Conservation (phyloP, 2,888 invertebrate species). For the Eledona agricola region DNA sequence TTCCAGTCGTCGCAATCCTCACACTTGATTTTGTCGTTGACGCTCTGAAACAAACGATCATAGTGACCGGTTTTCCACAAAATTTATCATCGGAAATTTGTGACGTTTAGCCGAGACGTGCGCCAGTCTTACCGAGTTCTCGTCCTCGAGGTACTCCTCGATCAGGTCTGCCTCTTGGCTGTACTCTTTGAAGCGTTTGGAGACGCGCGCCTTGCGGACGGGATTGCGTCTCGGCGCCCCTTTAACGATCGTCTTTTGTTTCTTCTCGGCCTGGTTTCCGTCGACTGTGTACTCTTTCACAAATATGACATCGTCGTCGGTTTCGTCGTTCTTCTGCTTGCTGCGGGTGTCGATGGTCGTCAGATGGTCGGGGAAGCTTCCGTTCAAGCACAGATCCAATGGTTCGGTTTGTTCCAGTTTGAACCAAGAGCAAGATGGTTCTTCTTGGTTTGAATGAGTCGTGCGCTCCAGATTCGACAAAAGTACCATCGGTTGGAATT, state of each 20-base stretch:
- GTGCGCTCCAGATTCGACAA: slow-evolving; percentile 1
- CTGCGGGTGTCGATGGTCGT: neutral
- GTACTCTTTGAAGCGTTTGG: slow-evolving; percentile 21
- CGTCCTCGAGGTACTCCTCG: slow-evolving; percentile 14
- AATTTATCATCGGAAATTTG: too few species aligned
- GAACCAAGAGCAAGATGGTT: slow-evolving; percentile 1
- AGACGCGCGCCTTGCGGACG: slow-evolving; percentile 28
- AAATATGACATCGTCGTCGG: slow-evolving; percentile 51
- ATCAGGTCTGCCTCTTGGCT: slow-evolving; percentile 33
- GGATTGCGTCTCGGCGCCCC: slow-evolving; percentile 40
- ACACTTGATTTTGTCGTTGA: neutral
- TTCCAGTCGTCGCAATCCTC: slow-evolving; percentile 29
- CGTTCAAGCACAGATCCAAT: slow-evolving; percentile 22
- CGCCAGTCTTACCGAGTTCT: slow-evolving; percentile 12
- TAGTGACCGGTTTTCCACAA: neutral
- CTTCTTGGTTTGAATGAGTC: neutral
- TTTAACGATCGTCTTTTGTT: slow-evolving; percentile 1
- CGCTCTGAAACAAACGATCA: neutral
- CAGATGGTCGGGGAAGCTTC: neutral
- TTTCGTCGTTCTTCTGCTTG: slow-evolving; percentile 9
- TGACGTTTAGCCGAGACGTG: too few species aligned
- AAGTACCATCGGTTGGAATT: slow-evolving; percentile 12
- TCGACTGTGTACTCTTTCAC: slow-evolving; percentile 46
- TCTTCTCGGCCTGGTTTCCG: too few species aligned
- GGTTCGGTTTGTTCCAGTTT: slow-evolving; percentile 31